phyloP scores from a whole-genome alignment of 2,797 vertebrate genomes.

The Diceros bicornis region DNA sequence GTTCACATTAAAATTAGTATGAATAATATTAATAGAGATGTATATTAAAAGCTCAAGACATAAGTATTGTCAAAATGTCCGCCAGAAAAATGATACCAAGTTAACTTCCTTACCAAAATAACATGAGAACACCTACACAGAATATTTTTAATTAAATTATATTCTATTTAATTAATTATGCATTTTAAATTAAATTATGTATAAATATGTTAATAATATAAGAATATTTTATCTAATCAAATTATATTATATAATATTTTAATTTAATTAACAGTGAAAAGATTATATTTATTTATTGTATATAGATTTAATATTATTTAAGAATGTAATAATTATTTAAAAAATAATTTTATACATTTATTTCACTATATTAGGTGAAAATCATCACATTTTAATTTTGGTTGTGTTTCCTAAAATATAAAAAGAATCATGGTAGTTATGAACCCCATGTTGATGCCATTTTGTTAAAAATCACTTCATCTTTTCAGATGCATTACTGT shows the following conservation, averaged over 20 bases:
- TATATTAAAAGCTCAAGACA: not conserved
- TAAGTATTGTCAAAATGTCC: not conserved
- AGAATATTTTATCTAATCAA: no score
- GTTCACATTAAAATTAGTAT: not conserved
- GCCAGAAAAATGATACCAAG: not conserved
- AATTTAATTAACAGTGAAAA: not conserved
- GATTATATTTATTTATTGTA: not conserved
- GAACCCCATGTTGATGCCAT: not conserved
- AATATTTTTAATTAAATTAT: not conserved
- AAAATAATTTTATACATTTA: no score
- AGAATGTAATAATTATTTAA: no score
- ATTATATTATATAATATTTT: no score
- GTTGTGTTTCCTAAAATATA: not conserved
- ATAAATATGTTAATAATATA: not conserved
- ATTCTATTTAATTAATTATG: not conserved
- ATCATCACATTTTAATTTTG: not conserved
- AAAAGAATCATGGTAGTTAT: not conserved
- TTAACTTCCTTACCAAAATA: not conserved
- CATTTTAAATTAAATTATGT: not conserved
- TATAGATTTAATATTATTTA: no score
- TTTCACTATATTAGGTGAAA: not conserved
- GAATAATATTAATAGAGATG: not conserved
- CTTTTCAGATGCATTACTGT: not conserved
- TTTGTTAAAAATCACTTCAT: not conserved
- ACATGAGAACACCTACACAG: not conserved